Conservation (phyloP, 2,888 invertebrate species). For the Andrena minutula region DNA sequence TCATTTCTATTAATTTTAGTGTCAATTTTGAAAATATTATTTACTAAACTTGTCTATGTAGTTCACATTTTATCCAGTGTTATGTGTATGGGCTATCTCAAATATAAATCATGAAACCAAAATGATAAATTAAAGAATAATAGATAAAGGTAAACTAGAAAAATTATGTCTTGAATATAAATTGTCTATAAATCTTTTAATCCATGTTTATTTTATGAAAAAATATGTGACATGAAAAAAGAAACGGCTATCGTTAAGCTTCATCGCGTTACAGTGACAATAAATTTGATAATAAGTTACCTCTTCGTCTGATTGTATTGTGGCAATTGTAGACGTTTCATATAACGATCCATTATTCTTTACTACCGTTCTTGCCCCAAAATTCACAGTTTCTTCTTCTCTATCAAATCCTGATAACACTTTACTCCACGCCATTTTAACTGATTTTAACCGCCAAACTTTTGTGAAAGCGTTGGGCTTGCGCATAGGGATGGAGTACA, state of each 20-base stretch:
- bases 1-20: no score
- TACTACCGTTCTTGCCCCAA: slow-evolving; percentile 85
- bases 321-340: slow-evolving; percentile 86
- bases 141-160: neutral
- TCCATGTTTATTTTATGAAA: no score
- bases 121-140: neutral
- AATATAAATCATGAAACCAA: neutral
- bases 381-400: slow-evolving; percentile 86
- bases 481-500: no score
- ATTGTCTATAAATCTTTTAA: neutral
- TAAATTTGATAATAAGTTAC: slow-evolving; percentile 50
- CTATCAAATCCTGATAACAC: slow-evolving; percentile 84
- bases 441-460: slow-evolving; percentile 65
- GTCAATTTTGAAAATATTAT: no score
- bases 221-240: neutral
- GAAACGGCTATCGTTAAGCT: slow-evolving; percentile 14
- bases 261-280: neutral
- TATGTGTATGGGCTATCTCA: neutral
- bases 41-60: neutral
- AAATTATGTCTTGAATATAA: neutral
- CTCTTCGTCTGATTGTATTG: slow-evolving; percentile 78
- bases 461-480: slow-evolving; percentile 18
- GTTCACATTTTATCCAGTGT: neutral
- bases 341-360: slow-evolving; percentile 84
- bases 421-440: slow-evolving; percentile 81